These are phyloP conservation scores for Rostratula benghalensis DNA, from an alignment of 2,113 vertebrate genomes.

Conservation along the genomic window DNA sequence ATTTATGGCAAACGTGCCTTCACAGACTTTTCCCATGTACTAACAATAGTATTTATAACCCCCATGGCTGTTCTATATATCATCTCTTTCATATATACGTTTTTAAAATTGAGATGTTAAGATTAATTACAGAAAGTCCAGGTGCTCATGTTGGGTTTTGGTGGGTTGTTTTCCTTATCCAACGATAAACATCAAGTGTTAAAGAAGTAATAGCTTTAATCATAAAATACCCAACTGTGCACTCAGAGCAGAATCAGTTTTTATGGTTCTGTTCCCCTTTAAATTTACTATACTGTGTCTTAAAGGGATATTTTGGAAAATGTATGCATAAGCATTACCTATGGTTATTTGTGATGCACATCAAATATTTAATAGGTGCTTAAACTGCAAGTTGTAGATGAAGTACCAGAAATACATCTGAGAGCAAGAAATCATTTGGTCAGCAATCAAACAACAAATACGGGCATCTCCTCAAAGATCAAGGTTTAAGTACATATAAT, in stretches of 20 bases:
- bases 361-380: constrained; percentile 26
- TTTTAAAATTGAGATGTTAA: neutral
- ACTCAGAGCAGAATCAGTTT: neutral
- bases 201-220: neutral
- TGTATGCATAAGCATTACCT: neutral
- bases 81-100: neutral
- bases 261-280: neutral
- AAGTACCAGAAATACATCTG: neutral
- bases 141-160: neutral
- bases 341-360: neutral
- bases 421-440: neutral
- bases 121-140: neutral
- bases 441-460: neutral
- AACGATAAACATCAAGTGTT: neutral
- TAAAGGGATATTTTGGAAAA: neutral
- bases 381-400: neutral
- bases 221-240: neutral
- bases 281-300: neutral
- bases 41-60: neutral
- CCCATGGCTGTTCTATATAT: neutral
- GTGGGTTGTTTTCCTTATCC: neutral
- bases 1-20: neutral
- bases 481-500: neutral
- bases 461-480: neutral
- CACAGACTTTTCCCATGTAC: neutral